Evolutionary conservation across 2,113 vertebrate genomes (phyloP), one percentile per base, ranked within the genome.

Genomic region (Typhlomys cinereus): DNA sequence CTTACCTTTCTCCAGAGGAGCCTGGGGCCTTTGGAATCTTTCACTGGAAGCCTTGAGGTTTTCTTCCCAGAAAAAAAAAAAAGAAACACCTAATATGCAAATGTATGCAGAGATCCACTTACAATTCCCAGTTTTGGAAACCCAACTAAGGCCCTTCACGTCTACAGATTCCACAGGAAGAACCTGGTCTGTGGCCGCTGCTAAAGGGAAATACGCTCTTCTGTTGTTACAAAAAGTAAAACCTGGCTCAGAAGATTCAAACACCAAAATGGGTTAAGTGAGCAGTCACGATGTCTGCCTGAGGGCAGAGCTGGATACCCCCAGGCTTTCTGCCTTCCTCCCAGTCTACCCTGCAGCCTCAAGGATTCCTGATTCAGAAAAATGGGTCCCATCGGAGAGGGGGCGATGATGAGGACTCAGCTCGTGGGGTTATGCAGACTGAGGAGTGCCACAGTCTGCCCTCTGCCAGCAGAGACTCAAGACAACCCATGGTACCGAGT

Each of bases 211-310:
- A 3, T 13, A 12, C 64, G 44, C 52, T 7, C 21, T 64, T 64
- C 59, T n/a, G 41, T 61, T 67, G n/a, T 46, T 15, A 2, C 9
- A 52, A 64, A 59, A 80, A 44, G 50, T 34, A 41, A 85, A 75
- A 50, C 3, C 36, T 18, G 52, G 14, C 36, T 89, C 3, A 4
- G 61, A 48, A 54, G 50, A 29, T 25, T 54, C 18, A 11, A 2
- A n/a, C 13, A 20, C n/a, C 14, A 59, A 62, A 36, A 57, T 7
- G 29, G 23, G 34, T 62, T 73, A 29, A 87, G 46, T 0, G 54
- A n/a, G 34, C 29, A 25, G 7, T 23, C 0, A 1, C 0, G 14
- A 1, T 0, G 14, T 36, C 71, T 18, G 23, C 29, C 5, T 23
- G 23, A 20, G 39, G 15, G 48, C 10, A n/a, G 0, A 29, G 4